Evolutionary conservation across 2,797 vertebrate species (phyloP).

Genomic region (Fratercula arctica): DNA sequence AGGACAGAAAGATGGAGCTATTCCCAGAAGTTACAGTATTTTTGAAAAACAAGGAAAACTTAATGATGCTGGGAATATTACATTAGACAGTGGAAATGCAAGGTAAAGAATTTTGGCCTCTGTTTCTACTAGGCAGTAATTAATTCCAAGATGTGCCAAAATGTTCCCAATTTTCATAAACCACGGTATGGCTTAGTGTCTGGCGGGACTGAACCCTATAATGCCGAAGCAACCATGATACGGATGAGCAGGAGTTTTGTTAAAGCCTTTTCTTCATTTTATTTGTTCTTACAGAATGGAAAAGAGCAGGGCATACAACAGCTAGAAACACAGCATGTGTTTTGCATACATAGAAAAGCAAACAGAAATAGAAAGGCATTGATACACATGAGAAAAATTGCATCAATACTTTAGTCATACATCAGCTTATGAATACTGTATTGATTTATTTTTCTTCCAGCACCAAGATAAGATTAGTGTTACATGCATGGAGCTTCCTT

Average conservation of each 20-base stretch:
- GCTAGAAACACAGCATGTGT: neutral
- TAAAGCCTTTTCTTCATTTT: neutral
- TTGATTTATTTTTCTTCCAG: slow-evolving; percentile 41
- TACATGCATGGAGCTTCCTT: slow-evolving; percentile 2
- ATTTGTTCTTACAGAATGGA: neutral
- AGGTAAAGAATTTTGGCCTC: neutral
- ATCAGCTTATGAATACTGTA: slow-evolving; percentile 29
- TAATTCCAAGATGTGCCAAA: neutral
- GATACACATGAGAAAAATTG: neutral
- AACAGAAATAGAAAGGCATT: neutral
- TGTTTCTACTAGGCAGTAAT: neutral
- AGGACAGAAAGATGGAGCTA: neutral
- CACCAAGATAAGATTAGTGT: slow-evolving; percentile 18
- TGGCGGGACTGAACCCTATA: neutral
- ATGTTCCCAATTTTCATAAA: neutral
- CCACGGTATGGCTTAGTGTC: neutral
- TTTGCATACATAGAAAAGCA: neutral
- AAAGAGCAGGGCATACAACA: neutral
- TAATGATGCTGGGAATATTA: neutral
- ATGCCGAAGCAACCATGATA: neutral
- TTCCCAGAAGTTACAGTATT: neutral
- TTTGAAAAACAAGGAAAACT: neutral
- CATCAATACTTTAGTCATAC: slow-evolving; percentile 22
- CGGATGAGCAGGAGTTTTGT: neutral
- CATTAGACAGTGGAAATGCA: neutral